phyloP scores from a whole-genome alignment of 2,888 invertebrate species.

The Halictus quadricinctus region DNA sequence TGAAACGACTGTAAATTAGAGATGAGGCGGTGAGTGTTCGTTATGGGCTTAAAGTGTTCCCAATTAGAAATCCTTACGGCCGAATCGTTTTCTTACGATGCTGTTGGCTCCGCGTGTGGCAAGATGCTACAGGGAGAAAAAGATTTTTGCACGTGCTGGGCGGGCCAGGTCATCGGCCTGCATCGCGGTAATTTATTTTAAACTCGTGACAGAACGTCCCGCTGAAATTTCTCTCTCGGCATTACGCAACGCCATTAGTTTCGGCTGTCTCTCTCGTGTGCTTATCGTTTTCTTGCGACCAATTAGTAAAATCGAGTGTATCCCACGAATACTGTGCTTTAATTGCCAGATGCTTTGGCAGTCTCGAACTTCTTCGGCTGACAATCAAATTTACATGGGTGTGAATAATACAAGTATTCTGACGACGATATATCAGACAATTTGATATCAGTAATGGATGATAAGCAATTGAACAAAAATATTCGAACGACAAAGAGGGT shows the following conservation, averaged over 20 bases:
- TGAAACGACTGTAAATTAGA: neutral
- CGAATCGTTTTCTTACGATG: constrained; percentile 30
- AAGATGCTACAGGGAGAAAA: constrained; percentile 45
- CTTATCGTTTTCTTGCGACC: constrained; percentile 30
- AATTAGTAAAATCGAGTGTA: constrained; percentile 39
- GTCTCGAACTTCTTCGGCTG: neutral
- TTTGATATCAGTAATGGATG: no score
- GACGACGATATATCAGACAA: neutral
- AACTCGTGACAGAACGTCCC: constrained; percentile 55
- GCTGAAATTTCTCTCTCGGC: constrained; percentile 55
- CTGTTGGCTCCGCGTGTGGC: constrained; percentile 52
- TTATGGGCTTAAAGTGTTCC: constrained; percentile 16
- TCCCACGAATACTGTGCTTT: constrained; percentile 16
- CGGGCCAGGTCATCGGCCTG: constrained; percentile 63
- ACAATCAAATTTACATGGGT: neutral
- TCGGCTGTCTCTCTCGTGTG: constrained; percentile 21
- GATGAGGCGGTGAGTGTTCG: neutral
- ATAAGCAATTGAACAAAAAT: neutral
- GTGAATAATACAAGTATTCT: neutral
- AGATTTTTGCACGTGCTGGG: constrained; percentile 63
- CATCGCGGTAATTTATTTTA: constrained; percentile 63
- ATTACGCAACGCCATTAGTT: constrained; percentile 53
- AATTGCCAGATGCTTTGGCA: neutral
- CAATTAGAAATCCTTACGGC: constrained; percentile 21
- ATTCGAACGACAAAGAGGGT: neutral